Evolutionary conservation across 2,113 vertebrate genomes (phyloP).

Genomic region (Capreolus pygargus): DNA sequence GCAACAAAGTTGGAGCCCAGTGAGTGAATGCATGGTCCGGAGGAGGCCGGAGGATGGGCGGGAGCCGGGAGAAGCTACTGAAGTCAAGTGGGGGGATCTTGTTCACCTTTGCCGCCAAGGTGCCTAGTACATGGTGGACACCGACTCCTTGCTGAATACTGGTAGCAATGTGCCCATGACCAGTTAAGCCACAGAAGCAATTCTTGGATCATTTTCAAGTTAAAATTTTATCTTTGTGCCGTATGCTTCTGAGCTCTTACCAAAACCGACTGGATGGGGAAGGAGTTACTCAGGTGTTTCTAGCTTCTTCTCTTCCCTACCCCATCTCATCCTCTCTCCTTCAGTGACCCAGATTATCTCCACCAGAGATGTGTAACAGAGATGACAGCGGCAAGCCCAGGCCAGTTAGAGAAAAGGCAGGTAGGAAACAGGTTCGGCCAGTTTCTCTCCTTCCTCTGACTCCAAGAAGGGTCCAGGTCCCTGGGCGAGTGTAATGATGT

Average conservation of each 20-base stretch:
- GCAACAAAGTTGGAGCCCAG: background rate
- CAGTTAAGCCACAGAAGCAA: background rate
- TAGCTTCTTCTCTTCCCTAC: background rate
- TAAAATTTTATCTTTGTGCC: background rate
- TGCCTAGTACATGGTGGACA: background rate
- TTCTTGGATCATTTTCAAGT: background rate
- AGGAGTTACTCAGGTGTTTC: background rate
- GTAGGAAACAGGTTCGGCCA: constrained; percentile 47
- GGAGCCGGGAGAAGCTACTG: background rate
- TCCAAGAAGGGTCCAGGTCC: background rate
- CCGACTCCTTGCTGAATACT: background rate
- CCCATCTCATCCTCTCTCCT: background rate
- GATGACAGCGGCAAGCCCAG: constrained; percentile 49
- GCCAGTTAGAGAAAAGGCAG: constrained; percentile 26
- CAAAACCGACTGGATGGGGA: background rate
- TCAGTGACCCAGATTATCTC: background rate
- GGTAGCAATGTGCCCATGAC: background rate
- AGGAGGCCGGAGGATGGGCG: background rate
- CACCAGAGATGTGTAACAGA: background rate
- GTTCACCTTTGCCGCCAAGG: background rate
- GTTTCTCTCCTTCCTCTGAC: constrained; percentile 38
- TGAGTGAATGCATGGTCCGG: background rate
- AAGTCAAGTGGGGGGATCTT: background rate
- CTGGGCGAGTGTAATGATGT: background rate
- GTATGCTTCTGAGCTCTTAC: background rate